These are phyloP conservation scores for Myopa tessellatipennis DNA, from an alignment of 2,888 invertebrate species.

Conservation along the genomic window DNA sequence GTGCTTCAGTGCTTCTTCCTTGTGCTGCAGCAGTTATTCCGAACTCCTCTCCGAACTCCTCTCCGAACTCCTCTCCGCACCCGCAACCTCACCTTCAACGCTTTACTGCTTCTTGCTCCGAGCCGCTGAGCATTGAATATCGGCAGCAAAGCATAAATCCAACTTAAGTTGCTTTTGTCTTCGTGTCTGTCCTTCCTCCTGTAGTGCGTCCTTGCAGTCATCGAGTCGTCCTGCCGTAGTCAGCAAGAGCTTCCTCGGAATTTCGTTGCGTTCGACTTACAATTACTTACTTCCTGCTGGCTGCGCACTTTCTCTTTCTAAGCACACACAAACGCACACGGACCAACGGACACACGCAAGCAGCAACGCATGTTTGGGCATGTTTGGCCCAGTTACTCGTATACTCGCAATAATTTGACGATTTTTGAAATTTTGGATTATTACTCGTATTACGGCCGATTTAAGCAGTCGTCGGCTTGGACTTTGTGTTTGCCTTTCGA, in stretches of 20 bases:
- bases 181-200: constrained; percentile 14
- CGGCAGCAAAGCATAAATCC: constrained; percentile 37
- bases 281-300: constrained; percentile 28
- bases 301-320: constrained; percentile 28
- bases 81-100: not conserved
- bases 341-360: not conserved
- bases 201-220: not conserved
- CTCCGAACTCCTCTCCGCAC: not conserved
- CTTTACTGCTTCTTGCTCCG: not conserved
- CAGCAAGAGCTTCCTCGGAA: not conserved
- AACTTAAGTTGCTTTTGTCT: constrained; percentile 34
- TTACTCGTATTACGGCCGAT: not conserved
- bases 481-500: not conserved
- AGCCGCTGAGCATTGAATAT: constrained; percentile 28
- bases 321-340: not conserved
- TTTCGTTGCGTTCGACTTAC: constrained; percentile 6
- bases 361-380: not conserved
- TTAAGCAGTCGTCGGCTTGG: not conserved
- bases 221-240: not conserved
- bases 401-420: not conserved
- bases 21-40: constrained; percentile 25
- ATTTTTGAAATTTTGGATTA: not conserved
- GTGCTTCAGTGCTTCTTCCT: not conserved
- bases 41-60: not conserved
- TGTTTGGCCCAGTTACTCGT: not conserved